Evolutionary conservation across 2,888 invertebrate species (phyloP), one percentile per base, ranked within the genome.

Genomic region (Melanargia galathea): DNA sequence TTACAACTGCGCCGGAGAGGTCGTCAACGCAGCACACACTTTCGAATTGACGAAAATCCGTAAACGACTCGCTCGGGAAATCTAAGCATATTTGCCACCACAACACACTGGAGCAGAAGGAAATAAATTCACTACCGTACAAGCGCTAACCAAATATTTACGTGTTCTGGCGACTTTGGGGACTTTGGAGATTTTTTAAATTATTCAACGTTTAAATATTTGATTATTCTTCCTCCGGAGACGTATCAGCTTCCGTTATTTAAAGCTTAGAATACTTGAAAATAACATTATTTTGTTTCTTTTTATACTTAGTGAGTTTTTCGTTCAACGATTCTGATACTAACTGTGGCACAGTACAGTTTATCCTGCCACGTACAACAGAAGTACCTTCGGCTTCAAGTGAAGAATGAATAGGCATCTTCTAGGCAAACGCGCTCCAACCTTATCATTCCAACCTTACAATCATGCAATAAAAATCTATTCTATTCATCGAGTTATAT

Each of bases 101-200:
- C 35, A 52, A 18, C 18, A 22, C 35, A 38, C 5, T 16, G 10
- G 6, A 5, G 16, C 24, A 4, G 43, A 26, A 26, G 43, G 55
- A 43, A 56, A 56, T 56, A 56, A 56, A 56, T 20, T 56, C 26
- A 20, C 55, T 16, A 49, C n/a, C 49, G 4, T 49, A 30, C 49
- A 30, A 49, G 30, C 10, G n/a, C 16, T 49, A 4, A 16, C n/a
- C 49, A 18, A 49, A 49, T 30, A 30, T 49, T 49, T 16, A 30
- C 49, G 13, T 48, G 24, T 24, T 24, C n/a, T 20, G 20, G 4
- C 10, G 30, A 30, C 16, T 49, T 49, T 30, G 16, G 8, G 8
- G 16, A 8, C 16, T 43, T 7, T 7, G 38, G n/a, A n/a, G n/a
- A n/a, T n/a, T n/a, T n/a, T 48, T 24, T 26, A 24, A 48, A 26